phyloP scores from a whole-genome alignment of 2,797 vertebrate species.

The Ctenopoma kingsleyae region DNA sequence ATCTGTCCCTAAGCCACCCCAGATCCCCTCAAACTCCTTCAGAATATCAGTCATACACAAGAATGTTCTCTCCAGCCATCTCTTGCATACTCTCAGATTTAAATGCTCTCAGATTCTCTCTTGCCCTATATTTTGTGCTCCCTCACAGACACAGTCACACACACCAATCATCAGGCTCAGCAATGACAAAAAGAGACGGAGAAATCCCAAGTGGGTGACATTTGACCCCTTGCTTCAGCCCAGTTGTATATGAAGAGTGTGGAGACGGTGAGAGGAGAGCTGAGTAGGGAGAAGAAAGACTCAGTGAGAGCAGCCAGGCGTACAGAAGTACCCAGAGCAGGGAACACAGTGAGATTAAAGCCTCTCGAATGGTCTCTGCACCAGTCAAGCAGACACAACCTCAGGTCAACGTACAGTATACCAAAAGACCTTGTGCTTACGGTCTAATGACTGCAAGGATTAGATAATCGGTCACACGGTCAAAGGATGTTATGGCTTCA shows the following conservation, averaged over 20 bases:
- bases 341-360: slow-evolving; percentile 47
- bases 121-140: slow-evolving; percentile 31
- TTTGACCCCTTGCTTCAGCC: slow-evolving; percentile 69
- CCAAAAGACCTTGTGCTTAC: slow-evolving; percentile 26
- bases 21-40: slow-evolving; percentile 46
- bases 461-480: slow-evolving; percentile 31
- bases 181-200: slow-evolving; percentile 70
- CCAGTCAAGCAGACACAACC: slow-evolving; percentile 56
- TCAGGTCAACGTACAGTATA: slow-evolving; percentile 21
- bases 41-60: slow-evolving; percentile 51
- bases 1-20: slow-evolving; percentile 55
- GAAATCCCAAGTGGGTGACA: slow-evolving; percentile 71
- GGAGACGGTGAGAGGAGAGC: slow-evolving; percentile 19
- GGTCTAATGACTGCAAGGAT: slow-evolving; percentile 36
- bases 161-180: slow-evolving; percentile 56
- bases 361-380: slow-evolving; percentile 47
- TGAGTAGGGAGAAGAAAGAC: slow-evolving; percentile 20
- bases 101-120: slow-evolving; percentile 30
- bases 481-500: slow-evolving; percentile 35
- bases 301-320: slow-evolving; percentile 59
- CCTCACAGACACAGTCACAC: slow-evolving; percentile 11
- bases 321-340: slow-evolving; percentile 58
- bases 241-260: slow-evolving; percentile 49
- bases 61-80: slow-evolving; percentile 33
- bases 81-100: slow-evolving; percentile 40